Conservation (phyloP, 1,140 invertebrate genomes). For the Cyrtorhinus lividipennis region DNA sequence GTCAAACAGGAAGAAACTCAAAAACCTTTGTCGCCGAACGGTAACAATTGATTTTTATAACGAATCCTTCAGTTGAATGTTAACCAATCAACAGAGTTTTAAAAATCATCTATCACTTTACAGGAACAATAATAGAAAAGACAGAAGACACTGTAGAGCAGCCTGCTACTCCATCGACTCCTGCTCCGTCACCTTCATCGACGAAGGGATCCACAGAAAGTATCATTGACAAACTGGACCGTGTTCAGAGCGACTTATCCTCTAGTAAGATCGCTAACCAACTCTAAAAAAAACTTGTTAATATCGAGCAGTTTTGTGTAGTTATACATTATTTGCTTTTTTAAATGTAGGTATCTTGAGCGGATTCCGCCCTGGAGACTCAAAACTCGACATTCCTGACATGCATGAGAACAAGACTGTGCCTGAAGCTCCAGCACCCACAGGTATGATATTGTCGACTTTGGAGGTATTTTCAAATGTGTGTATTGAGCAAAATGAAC, state of each 20-base stretch:
- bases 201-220: slow-evolving; percentile 51
- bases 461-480: too few species aligned
- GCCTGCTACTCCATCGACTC: slow-evolving; percentile 8
- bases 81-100: not conserved
- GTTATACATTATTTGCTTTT: too few species aligned
- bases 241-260: slow-evolving; percentile 64
- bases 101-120: not conserved
- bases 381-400: slow-evolving; percentile 31
- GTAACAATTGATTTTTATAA: not conserved
- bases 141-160: not conserved
- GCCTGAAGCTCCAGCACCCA: slow-evolving; percentile 25
- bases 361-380: slow-evolving; percentile 33
- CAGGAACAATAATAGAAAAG: slow-evolving; percentile 10
- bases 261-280: slow-evolving; percentile 6
- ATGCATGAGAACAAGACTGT: slow-evolving; percentile 35
- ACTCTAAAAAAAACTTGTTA: too few species aligned
- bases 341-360: slow-evolving; percentile 50
- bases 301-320: too few species aligned
- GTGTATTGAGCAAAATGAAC: too few species aligned
- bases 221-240: slow-evolving; percentile 67
- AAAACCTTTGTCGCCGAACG: slow-evolving; percentile 33
- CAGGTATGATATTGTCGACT: slow-evolving; percentile 30
- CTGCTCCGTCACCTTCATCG: not conserved
- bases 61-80: not conserved
- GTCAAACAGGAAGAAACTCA: slow-evolving; percentile 54